Conservation (phyloP, 2,797 vertebrate genomes). For the Catharus ustulatus region DNA sequence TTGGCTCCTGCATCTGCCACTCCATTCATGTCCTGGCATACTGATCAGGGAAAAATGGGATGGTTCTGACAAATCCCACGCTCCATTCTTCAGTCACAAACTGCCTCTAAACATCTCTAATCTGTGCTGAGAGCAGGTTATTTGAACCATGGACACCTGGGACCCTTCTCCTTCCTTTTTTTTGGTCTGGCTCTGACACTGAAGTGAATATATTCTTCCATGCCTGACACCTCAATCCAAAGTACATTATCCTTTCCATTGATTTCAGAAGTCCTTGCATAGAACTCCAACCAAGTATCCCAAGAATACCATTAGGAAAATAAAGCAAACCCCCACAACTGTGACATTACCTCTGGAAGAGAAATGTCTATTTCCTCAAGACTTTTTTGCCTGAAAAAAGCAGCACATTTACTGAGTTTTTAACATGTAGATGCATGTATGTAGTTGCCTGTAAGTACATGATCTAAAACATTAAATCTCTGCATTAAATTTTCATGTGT, state of each 20-base stretch:
- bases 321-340: neutral
- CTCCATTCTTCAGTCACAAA: neutral
- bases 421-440: neutral
- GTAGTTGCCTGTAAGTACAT: neutral
- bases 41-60: neutral
- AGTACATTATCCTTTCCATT: neutral
- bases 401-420: neutral
- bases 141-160: neutral
- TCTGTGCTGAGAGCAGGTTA: neutral
- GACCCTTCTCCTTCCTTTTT: neutral
- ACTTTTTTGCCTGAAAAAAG: neutral
- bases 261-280: neutral
- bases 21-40: fast-evolving
- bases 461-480: neutral
- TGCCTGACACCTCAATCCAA: neutral
- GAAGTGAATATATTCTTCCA: neutral
- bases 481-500: neutral
- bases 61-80: neutral
- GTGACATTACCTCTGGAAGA: neutral
- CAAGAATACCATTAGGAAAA: neutral
- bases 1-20: neutral
- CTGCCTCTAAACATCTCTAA: neutral
- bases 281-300: neutral
- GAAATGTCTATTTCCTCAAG: neutral
- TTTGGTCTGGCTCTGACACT: neutral